Evolutionary conservation across 2,113 vertebrate species (phyloP).

Genomic region (Cephalopterus ornatus): DNA sequence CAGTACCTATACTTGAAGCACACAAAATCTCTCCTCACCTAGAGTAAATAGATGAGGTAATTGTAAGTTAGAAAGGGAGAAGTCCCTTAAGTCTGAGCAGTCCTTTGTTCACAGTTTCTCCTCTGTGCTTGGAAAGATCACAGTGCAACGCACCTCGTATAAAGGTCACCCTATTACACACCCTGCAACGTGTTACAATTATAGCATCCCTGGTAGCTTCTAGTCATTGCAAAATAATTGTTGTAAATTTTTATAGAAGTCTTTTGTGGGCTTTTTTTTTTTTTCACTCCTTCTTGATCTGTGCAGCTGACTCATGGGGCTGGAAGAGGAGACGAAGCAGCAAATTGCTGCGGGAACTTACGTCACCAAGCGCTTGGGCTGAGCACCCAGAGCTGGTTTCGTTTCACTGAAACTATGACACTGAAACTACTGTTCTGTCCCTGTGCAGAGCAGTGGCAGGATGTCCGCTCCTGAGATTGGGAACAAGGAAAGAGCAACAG

Average conservation of each 20-base stretch:
- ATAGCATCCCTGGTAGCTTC: slow-evolving; percentile 52
- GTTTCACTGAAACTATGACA: slow-evolving; percentile 48
- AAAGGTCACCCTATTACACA: slow-evolving; percentile 36
- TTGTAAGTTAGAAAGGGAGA: slow-evolving; percentile 6
- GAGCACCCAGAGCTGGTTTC: slow-evolving; percentile 34
- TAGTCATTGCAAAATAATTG: slow-evolving; percentile 64
- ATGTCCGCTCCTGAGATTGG: background rate
- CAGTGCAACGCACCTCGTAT: background rate
- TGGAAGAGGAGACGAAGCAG: slow-evolving; percentile 47
- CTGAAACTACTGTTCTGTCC: slow-evolving; percentile 37
- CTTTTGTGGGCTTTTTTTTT: slow-evolving; percentile 8
- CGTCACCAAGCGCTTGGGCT: slow-evolving; percentile 37
- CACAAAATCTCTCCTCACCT: slow-evolving; percentile 9
- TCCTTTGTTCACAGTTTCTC: slow-evolving; percentile 36
- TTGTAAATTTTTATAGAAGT: slow-evolving; percentile 51
- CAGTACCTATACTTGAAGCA: background rate
- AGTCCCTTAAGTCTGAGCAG: slow-evolving; percentile 21
- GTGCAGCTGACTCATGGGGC: slow-evolving; percentile 56
- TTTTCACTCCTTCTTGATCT: slow-evolving; percentile 25
- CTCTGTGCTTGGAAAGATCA: slow-evolving; percentile 29
- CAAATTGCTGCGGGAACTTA: slow-evolving; percentile 61
- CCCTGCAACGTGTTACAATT: slow-evolving; percentile 50
- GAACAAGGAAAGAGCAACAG: slow-evolving; percentile 19
- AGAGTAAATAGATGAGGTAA: slow-evolving; percentile 54
- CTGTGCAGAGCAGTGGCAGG: background rate